Evolutionary conservation across 2,888 invertebrate species (phyloP).

Genomic region (Noctua janthina): DNA sequence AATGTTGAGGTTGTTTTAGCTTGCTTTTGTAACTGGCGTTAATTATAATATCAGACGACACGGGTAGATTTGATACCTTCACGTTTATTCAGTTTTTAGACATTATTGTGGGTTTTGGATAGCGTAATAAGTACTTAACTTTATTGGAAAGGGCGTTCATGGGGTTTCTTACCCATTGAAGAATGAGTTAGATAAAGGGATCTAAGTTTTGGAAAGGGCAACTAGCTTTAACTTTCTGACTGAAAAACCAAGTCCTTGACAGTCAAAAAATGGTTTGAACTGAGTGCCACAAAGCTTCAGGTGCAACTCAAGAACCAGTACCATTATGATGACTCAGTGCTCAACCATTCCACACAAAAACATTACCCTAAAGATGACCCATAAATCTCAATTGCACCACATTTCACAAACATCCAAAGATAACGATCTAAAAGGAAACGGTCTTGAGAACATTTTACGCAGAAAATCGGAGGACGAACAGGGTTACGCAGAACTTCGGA

Average conservation of each 20-base stretch:
- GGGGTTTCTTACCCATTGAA: neutral
- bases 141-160: neutral
- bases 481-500: slow-evolving; percentile 61
- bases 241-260: neutral
- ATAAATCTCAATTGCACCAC: slow-evolving; percentile 49
- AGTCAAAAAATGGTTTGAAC: neutral
- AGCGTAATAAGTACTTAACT: neutral
- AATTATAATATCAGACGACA: neutral
- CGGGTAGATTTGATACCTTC: neutral
- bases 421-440: slow-evolving; percentile 56
- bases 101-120: neutral
- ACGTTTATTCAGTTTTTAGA: neutral
- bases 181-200: too few relatives aligned
- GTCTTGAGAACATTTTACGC: slow-evolving; percentile 42
- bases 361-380: slow-evolving; percentile 43
- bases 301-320: slow-evolving; percentile 12
- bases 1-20: slow-evolving; percentile 1
- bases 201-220: neutral
- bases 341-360: slow-evolving; percentile 25
- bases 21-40: slow-evolving; percentile 4
- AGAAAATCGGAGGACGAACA: slow-evolving; percentile 63
- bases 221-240: neutral
- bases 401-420: slow-evolving; percentile 55
- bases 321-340: slow-evolving; percentile 11
- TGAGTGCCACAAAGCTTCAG: neutral